Conservation (phyloP, 2,888 invertebrate species). For the Tetropium fuscum region DNA sequence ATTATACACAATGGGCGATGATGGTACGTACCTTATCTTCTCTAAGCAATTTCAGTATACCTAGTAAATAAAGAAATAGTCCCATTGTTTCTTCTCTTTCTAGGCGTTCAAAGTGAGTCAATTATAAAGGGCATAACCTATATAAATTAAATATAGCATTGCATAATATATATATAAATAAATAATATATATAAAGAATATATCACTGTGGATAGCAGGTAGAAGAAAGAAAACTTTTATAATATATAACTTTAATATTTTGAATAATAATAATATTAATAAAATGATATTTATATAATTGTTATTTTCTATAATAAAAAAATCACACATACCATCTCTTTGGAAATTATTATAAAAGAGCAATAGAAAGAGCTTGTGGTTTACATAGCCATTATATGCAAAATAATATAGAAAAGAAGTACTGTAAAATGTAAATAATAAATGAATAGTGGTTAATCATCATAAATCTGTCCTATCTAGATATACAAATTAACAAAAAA, state of each 20-base stretch:
- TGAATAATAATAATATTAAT: slow-evolving; percentile 59
- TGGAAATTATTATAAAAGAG: slow-evolving; percentile 60
- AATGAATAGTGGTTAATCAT: slow-evolving; percentile 28
- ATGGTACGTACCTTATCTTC: too few relatives aligned
- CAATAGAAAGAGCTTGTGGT: slow-evolving; percentile 42
- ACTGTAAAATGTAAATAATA: slow-evolving; percentile 41
- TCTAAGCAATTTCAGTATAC: too few relatives aligned
- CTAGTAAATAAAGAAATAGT: too few relatives aligned
- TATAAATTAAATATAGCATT: too few relatives aligned
- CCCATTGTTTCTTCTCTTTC: too few relatives aligned
- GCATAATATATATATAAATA: too few relatives aligned
- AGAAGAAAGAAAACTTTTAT: slow-evolving; percentile 24
- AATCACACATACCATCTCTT: slow-evolving; percentile 66
- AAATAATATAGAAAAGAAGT: slow-evolving; percentile 37
- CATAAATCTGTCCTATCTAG: slow-evolving; percentile 28
- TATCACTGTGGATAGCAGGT: not conserved
- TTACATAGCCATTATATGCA: slow-evolving; percentile 49
- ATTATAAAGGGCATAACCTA: too few relatives aligned
- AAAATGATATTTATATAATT: slow-evolving; percentile 60
- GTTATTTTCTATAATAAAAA: slow-evolving; percentile 61
- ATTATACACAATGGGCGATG: too few relatives aligned
- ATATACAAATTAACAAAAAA: slow-evolving; percentile 30
- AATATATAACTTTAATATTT: slow-evolving; percentile 59
- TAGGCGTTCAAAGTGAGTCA: too few relatives aligned
- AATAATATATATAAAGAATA: not conserved